A percentile compares a stretch with the other conserved stretches of the same genome.
Conservation (phyloP, 2,797 vertebrate species). For the Coccyzus lansbergi region DNA sequence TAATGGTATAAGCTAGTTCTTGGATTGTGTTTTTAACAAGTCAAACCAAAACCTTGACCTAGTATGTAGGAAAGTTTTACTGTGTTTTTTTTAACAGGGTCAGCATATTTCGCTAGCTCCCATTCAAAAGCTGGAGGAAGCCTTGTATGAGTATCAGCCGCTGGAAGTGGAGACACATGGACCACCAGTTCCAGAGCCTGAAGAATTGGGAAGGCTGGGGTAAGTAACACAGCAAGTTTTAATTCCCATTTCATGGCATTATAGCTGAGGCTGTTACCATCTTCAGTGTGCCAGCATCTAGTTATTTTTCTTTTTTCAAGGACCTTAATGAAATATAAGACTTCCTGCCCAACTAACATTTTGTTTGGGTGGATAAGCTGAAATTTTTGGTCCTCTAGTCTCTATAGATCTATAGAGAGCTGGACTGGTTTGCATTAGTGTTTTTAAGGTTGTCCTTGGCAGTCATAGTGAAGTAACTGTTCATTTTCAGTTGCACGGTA, state of each 20-base stretch:
- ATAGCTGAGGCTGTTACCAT: constrained; percentile 12
- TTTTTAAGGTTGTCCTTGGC: constrained; percentile 69
- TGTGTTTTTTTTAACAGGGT: constrained; percentile 73
- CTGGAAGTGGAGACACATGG: constrained; percentile 87
- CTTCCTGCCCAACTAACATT: constrained; percentile 63
- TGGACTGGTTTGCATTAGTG: constrained; percentile 65
- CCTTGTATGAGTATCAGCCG: constrained; percentile 88
- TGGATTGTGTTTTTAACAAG: not conserved
- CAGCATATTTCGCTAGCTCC: constrained; percentile 90
- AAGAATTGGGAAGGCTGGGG: constrained; percentile 88
- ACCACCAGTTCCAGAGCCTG: constrained; percentile 87
- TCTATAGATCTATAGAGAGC: constrained; percentile 70
- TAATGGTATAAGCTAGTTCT: not conserved
- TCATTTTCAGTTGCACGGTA: constrained; percentile 74
- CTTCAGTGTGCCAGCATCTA: not conserved
- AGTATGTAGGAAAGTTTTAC: not conserved
- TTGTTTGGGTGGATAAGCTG: constrained; percentile 70
- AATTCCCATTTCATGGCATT: constrained; percentile 33
- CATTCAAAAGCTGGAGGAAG: constrained; percentile 85
- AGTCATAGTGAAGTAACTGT: constrained; percentile 61
- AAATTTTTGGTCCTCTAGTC: constrained; percentile 55
- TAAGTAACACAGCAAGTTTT: constrained; percentile 72
- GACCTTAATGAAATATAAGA: constrained; percentile 39
- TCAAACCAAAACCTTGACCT: not conserved
- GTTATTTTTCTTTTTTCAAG: accelerated